Base-by-base conservation (phyloP, 2,113 vertebrate genomes). In the Lophochroa leadbeateri region DNA sequence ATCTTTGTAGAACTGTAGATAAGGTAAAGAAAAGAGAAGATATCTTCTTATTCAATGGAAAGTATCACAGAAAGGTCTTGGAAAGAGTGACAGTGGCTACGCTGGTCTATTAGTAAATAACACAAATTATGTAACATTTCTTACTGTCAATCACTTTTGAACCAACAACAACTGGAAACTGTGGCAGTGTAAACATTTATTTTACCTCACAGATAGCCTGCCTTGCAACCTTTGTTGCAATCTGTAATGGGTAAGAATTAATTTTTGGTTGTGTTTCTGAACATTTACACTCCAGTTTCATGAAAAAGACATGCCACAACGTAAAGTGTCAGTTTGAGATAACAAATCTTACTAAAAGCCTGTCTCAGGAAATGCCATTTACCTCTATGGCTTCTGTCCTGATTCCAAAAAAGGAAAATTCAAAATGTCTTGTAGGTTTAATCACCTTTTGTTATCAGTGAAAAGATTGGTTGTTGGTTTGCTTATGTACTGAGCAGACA, bases 1-100 rank as follows among this genome's bases (percentile, higher is more conserved):
- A 1, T 98, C 41, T 72, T 74, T 97, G 85, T 99, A 99, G 90
- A 98, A 98, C 99, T 99, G 91, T 16, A 89, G 57, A 35, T 21
- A 72, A 76, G 52, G 23, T 47, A 69, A 90, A 86, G 88, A 90
- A 65, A 83, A 70, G 53, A 87, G 47, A 58, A 57, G 8, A 33
- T 27, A 23, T 72, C 57, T n/a, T 52, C 24, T 11, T 8, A 21
- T 68, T 46, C 58, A 28, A 18, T 37, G 13, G 3, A 35, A 61
- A 29, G 44, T 21, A 55, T 35, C 52, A 77, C 68, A 78, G 67
- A 85, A 85, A 55, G 7, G 33, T 41, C 49, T 57, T n/a, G 27
- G 29, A 72, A 90, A 63, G n/a, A 3, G 0, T 47, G 74, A 17
- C 27, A 67, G 13, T 31, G 60, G 4, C 6, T 83, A 41, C 3